A percentile compares a stretch with the other conserved stretches of the same genome.
These are phyloP conservation scores for Caenorhabditis parvicauda DNA, from an alignment of 2,888 invertebrate species.

Conservation along the genomic window DNA sequence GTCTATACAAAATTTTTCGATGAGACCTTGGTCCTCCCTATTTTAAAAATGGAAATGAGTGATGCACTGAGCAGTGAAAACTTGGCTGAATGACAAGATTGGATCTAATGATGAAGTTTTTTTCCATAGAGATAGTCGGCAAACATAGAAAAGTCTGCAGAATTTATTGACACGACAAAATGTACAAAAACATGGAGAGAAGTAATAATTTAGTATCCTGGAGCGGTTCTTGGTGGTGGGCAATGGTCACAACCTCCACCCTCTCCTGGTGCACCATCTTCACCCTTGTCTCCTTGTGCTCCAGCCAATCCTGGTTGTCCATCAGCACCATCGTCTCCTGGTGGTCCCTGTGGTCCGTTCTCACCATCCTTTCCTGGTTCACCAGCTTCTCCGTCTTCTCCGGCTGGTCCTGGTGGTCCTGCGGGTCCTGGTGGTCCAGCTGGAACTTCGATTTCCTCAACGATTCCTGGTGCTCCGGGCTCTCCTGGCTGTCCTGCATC, in stretches of 20 bases:
- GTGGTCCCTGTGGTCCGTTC: constrained; percentile 39
- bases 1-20: too few species aligned
- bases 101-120: too few species aligned
- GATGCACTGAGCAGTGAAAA: too few species aligned
- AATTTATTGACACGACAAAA: too few species aligned
- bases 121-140: too few species aligned
- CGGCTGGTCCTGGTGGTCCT: constrained; percentile 37
- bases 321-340: constrained; percentile 32
- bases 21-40: too few species aligned
- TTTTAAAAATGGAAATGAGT: too few species aligned
- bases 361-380: constrained; percentile 35
- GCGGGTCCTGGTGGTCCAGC: constrained; percentile 41
- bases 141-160: too few species aligned
- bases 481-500: constrained; percentile 42
- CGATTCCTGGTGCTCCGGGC: constrained; percentile 40
- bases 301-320: constrained; percentile 40
- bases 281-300: constrained; percentile 32
- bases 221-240: constrained; percentile 46
- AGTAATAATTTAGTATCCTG: constrained; percentile 33
- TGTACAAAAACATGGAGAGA: too few species aligned
- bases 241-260: constrained; percentile 45
- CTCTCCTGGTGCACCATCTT: constrained; percentile 34
- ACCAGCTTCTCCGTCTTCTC: constrained; percentile 38
- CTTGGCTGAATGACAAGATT: too few species aligned
- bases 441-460: constrained; percentile 35